These are phyloP conservation scores for Siniperca undulata DNA, from an alignment of 2,797 vertebrate genomes.

Conservation along the genomic window DNA sequence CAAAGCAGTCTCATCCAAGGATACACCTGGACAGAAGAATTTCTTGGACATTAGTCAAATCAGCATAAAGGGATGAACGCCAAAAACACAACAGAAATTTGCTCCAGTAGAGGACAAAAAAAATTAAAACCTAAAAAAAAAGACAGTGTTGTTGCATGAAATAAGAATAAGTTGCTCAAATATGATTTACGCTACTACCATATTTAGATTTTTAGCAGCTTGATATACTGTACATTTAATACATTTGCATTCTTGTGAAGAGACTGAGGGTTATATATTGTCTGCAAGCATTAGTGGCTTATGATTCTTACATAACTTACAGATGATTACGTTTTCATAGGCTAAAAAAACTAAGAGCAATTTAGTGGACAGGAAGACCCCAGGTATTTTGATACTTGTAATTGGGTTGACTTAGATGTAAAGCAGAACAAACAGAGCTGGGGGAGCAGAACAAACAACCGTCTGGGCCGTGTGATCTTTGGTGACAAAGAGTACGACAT, in stretches of 20 bases:
- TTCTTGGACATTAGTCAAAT: conserved; percentile 62
- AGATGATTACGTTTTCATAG: conserved; percentile 28
- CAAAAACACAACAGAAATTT: conserved; percentile 35
- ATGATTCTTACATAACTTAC: conserved; percentile 17
- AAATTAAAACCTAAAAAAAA: conserved; percentile 2
- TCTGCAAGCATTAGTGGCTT: neutral
- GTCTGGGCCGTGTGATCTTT: conserved; percentile 55
- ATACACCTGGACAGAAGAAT: conserved; percentile 52
- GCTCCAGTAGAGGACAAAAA: conserved; percentile 9
- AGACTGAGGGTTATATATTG: conserved; percentile 26
- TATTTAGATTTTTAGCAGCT: neutral
- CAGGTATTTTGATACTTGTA: conserved; percentile 41
- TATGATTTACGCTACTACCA: conserved; percentile 17
- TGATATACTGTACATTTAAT: neutral
- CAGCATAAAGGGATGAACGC: conserved; percentile 46
- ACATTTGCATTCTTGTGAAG: conserved; percentile 13
- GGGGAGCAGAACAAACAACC: conserved; percentile 54
- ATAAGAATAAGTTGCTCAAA: conserved; percentile 4
- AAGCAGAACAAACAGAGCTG: conserved; percentile 62
- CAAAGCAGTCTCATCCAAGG: conserved; percentile 51
- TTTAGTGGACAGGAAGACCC: conserved; percentile 48
- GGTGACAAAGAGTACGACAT: conserved; percentile 40
- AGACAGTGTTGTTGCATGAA: conserved; percentile 14
- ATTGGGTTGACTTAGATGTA: conserved; percentile 55
- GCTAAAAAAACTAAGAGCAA: conserved; percentile 13